A percentile compares a stretch with the other conserved stretches of the same genome.
These are phyloP conservation scores for Tetragonula clypearis DNA, from an alignment of 1,140 invertebrate genomes.

Conservation along the genomic window DNA sequence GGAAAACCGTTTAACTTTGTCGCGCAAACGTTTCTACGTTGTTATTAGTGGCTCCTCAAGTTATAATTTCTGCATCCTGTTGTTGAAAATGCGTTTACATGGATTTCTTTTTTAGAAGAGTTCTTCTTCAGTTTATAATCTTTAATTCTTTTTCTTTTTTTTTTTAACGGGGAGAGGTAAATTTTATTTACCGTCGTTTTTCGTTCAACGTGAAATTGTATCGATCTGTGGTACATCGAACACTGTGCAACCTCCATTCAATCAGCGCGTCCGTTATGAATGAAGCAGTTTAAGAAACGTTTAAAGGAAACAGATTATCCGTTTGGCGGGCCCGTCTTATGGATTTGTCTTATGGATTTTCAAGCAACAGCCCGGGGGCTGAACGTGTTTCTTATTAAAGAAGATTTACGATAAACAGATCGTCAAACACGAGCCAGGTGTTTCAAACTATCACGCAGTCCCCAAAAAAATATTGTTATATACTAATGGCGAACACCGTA, in stretches of 20 bases:
- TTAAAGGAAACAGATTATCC: slow-evolving; percentile 39
- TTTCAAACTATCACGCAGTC: neutral
- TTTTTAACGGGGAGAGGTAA: neutral
- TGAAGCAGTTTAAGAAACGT: neutral
- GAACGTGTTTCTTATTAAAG: neutral
- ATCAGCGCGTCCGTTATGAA: neutral
- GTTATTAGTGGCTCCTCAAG: no score
- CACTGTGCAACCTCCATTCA: neutral
- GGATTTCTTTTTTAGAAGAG: no score
- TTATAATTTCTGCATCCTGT: no score
- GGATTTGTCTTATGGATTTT: slow-evolving; percentile 38
- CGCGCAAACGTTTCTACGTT: neutral
- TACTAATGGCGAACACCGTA: no score
- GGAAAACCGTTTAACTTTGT: neutral
- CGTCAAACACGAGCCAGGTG: neutral
- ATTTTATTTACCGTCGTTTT: neutral
- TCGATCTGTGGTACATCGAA: neutral
- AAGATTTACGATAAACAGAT: slow-evolving; percentile 30
- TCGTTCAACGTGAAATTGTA: neutral
- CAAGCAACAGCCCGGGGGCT: neutral
- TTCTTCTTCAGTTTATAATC: no score
- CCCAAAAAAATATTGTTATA: no score
- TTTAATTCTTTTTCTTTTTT: no score
- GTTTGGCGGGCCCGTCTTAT: neutral
- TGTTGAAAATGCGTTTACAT: no score